These are phyloP conservation scores for Troglohyphantes excavatus DNA, from an alignment of 2,888 invertebrate species.

Conservation along the genomic window DNA sequence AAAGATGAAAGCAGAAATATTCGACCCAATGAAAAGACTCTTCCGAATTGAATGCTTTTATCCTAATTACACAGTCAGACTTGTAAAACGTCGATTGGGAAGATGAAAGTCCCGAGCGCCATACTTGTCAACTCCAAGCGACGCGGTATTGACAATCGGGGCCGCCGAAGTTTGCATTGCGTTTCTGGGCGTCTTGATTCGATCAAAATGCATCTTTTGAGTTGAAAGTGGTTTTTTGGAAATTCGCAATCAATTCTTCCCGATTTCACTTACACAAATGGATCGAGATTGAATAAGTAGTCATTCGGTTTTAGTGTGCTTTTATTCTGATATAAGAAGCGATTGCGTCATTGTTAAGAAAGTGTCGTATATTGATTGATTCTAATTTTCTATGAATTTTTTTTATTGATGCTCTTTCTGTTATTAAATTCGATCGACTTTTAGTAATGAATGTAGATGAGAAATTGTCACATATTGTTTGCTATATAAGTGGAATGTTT, in stretches of 20 bases:
- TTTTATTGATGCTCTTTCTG: too few species aligned
- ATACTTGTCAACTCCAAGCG: constrained; percentile 24
- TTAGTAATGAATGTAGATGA: too few species aligned
- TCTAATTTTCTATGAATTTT: too few species aligned
- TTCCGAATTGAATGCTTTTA: constrained; percentile 65
- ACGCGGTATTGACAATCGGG: constrained; percentile 54
- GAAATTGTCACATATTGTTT: too few species aligned
- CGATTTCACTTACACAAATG: constrained; percentile 73
- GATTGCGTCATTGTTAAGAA: too few species aligned
- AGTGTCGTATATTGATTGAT: too few species aligned
- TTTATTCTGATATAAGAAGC: too few species aligned
- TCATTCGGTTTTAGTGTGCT: too few species aligned
- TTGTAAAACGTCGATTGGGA: constrained; percentile 46
- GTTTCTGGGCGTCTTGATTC: not conserved
- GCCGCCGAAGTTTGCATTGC: not conserved
- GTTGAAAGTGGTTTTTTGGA: constrained; percentile 13
- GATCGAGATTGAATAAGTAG: not conserved
- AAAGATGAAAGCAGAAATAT: not conserved
- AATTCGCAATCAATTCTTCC: constrained; percentile 62
- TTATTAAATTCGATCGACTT: too few species aligned
- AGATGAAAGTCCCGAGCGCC: constrained; percentile 33
- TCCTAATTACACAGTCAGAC: constrained; percentile 75
- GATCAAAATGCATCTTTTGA: not conserved
- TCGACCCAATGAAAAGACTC: not conserved
- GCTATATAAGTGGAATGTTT: too few species aligned